Conservation (phyloP, 2,888 invertebrate genomes). For the Mellilla xanthometata region DNA sequence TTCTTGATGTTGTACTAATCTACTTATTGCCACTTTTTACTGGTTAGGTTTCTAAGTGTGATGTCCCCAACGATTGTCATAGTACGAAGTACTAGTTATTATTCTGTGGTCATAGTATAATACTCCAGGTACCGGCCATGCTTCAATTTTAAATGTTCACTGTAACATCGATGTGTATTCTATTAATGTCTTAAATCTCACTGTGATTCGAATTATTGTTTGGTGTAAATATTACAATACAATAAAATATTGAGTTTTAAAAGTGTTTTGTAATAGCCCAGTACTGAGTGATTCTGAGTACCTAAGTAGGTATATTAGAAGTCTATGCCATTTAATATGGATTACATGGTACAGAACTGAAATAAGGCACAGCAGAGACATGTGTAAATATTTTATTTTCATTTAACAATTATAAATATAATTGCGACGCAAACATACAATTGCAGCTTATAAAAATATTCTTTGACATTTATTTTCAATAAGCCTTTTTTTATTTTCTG, state of each 20-base stretch:
- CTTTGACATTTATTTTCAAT: too few relatives aligned
- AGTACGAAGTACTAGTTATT: too few relatives aligned
- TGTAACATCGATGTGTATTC: constrained; percentile 47
- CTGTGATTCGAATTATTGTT: constrained; percentile 74
- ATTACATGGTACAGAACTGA: too few relatives aligned
- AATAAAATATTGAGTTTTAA: constrained; percentile 60
- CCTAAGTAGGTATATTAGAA: too few relatives aligned
- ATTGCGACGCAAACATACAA: too few relatives aligned
- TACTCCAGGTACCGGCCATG: constrained; percentile 31
- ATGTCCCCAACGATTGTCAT: constrained; percentile 13
- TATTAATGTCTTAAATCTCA: constrained; percentile 64
- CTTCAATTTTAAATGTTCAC: constrained; percentile 37
- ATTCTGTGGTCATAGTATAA: neutral
- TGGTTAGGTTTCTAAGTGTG: constrained; percentile 24
- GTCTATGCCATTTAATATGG: too few relatives aligned
- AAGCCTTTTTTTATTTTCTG: too few relatives aligned
- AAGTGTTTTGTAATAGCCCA: constrained; percentile 38
- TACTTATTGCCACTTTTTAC: constrained; percentile 4
- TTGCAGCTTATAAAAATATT: too few relatives aligned
- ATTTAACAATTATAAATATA: too few relatives aligned
- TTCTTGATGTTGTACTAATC: constrained; percentile 10
- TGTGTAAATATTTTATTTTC: too few relatives aligned
- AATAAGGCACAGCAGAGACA: too few relatives aligned
- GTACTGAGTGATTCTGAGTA: too few relatives aligned
- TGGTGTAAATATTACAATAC: constrained; percentile 71